phyloP scores from a whole-genome alignment of 2,113 vertebrate genomes.

The Arothron firmamentum region DNA sequence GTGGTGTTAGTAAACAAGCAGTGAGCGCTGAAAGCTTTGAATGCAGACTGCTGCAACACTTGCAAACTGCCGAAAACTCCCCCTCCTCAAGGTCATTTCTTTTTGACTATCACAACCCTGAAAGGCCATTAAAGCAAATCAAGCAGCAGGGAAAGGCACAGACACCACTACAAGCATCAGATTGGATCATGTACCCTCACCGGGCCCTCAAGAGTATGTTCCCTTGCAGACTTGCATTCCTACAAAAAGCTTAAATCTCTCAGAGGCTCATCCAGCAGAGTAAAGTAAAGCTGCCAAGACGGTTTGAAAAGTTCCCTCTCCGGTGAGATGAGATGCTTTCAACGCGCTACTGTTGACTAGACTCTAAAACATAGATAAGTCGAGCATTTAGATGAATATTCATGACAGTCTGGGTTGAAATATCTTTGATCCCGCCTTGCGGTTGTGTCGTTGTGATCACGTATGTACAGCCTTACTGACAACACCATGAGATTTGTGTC shows the following conservation, averaged over 20 bases:
- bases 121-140: conserved; percentile 4
- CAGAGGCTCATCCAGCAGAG: conserved; percentile 37
- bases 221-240: conserved; percentile 27
- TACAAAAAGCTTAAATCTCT: conserved; percentile 35
- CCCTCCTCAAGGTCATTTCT: background rate
- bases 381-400: conserved; percentile 35
- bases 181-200: conserved; percentile 23
- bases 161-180: conserved; percentile 5
- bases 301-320: conserved; percentile 32
- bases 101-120: background rate
- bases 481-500: conserved; percentile 8
- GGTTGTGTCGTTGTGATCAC: conserved; percentile 28
- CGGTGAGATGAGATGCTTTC: conserved; percentile 26
- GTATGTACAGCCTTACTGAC: conserved; percentile 3
- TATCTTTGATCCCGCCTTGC: conserved; percentile 9
- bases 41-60: background rate
- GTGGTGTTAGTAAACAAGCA: too few species aligned
- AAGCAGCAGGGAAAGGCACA: background rate
- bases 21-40: background rate
- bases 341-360: conserved; percentile 35
- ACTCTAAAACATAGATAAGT: conserved; percentile 49
- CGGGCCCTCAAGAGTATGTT: conserved; percentile 11
- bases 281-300: conserved; percentile 38
- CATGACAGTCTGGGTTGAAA: conserved; percentile 12
- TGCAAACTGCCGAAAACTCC: background rate